Conservation (phyloP, 2,888 invertebrate genomes). For the Hirtodrosophila cameraria region DNA sequence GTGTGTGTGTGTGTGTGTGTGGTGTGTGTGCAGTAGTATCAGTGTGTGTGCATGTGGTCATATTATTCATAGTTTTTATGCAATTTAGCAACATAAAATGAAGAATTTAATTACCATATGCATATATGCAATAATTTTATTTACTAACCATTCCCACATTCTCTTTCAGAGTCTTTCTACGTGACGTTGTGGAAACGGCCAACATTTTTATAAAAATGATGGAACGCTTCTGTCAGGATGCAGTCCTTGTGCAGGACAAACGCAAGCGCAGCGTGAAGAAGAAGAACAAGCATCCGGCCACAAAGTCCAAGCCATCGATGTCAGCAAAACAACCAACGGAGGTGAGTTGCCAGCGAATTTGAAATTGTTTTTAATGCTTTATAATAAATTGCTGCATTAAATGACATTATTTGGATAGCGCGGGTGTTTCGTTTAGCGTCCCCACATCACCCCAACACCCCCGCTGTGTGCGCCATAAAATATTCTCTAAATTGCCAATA, state of each 20-base stretch:
- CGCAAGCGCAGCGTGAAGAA: slow-evolving; percentile 55
- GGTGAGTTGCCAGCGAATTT: slow-evolving; percentile 68
- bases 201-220: slow-evolving; percentile 96
- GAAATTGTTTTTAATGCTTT: slow-evolving; percentile 62
- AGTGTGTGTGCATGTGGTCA: slow-evolving; percentile 13
- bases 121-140: slow-evolving; percentile 50
- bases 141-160: slow-evolving; percentile 39
- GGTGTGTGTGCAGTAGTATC: too few relatives aligned
- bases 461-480: slow-evolving; percentile 73
- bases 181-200: slow-evolving; percentile 94
- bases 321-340: slow-evolving; percentile 67
- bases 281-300: slow-evolving; percentile 78
- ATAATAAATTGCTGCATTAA: slow-evolving; percentile 68
- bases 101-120: slow-evolving; percentile 66
- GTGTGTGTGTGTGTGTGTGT: too few relatives aligned
- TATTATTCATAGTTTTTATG: slow-evolving; percentile 18
- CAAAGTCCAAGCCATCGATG: slow-evolving; percentile 81
- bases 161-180: slow-evolving; percentile 88
- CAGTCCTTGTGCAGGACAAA: slow-evolving; percentile 89
- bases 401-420: slow-evolving; percentile 65
- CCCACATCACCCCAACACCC: too few relatives aligned
- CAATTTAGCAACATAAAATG: slow-evolving; percentile 29
- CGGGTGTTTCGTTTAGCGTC: slow-evolving; percentile 50
- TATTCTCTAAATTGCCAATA: slow-evolving; percentile 78
- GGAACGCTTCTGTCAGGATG: slow-evolving; percentile 88